Percentiles rank a stretch among this genome's conserved stretches.
Evolutionary conservation across 2,113 vertebrate species (phyloP).

Genomic region (Ptychochromis oligacanthus): DNA sequence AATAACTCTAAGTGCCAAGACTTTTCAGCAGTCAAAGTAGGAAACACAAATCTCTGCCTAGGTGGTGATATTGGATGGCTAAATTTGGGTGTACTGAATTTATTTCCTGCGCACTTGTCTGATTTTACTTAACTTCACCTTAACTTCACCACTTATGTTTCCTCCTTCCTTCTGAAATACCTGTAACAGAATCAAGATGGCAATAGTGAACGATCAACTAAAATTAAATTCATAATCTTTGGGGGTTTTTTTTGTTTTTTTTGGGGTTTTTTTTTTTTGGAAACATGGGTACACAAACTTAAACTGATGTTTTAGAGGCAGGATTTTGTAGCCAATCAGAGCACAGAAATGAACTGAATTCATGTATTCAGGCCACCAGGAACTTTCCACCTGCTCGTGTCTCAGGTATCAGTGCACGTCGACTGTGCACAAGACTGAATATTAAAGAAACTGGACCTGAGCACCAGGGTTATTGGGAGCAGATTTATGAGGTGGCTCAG

Average conservation of each 20-base stretch:
- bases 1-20: conserved; percentile 16
- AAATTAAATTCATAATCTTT: neutral
- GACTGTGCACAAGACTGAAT: conserved; percentile 39
- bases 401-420: conserved; percentile 23
- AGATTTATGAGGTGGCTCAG: conserved; percentile 73
- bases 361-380: conserved; percentile 19
- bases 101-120: neutral
- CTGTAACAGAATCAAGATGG: neutral
- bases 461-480: conserved; percentile 58
- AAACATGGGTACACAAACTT: neutral
- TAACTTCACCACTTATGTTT: neutral
- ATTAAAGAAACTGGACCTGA: conserved; percentile 58
- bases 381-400: conserved; percentile 35
- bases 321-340: neutral
- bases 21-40: conserved; percentile 19
- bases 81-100: neutral
- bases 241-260: neutral
- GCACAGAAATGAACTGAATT: neutral
- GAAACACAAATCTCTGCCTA: conserved; percentile 35
- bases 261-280: neutral
- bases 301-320: neutral
- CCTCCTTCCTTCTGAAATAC: neutral
- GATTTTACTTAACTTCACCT: neutral
- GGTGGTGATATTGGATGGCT: conserved; percentile 4
- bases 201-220: neutral